A percentile compares a stretch with the other conserved stretches of the same genome.
phyloP scores from a whole-genome alignment of 2,797 vertebrate genomes.

The Liparis tanakae region DNA sequence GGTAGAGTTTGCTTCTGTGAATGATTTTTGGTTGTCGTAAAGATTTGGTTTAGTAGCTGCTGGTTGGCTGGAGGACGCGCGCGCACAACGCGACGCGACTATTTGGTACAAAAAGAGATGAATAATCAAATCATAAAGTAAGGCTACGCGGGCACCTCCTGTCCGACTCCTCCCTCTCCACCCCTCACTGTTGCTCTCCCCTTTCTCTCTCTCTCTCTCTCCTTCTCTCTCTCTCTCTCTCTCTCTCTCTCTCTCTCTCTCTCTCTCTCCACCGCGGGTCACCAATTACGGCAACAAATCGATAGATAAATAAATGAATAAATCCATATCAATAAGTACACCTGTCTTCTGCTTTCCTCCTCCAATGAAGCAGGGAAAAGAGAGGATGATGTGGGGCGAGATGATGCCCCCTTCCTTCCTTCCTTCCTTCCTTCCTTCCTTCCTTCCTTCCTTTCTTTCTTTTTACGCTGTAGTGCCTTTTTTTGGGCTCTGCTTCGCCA shows the following conservation, averaged over 20 bases:
- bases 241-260: constrained; percentile 65
- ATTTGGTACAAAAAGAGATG: constrained; percentile 60
- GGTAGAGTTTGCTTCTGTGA: constrained; percentile 61
- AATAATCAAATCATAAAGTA: constrained; percentile 75
- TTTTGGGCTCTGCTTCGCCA: constrained; percentile 79
- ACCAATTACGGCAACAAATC: constrained; percentile 79
- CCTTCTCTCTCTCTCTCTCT: constrained; percentile 55
- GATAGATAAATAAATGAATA: constrained; percentile 79
- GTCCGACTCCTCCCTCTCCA: constrained; percentile 76
- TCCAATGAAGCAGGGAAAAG: constrained; percentile 46
- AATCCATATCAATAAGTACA: constrained; percentile 73
- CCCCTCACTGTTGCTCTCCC: constrained; percentile 50
- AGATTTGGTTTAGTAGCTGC: constrained; percentile 79
- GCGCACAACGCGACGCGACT: constrained; percentile 49
- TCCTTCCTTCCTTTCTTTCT: no score
- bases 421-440: background rate
- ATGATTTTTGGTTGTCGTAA: constrained; percentile 63
- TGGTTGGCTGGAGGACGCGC: constrained; percentile 54
- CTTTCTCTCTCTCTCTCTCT: constrained; percentile 63
- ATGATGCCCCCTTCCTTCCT: constrained; percentile 35
- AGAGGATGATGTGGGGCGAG: constrained; percentile 39
- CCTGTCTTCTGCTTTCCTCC: constrained; percentile 52
- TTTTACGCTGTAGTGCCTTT: constrained; percentile 65
- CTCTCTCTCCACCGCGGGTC: constrained; percentile 71
- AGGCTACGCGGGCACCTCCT: constrained; percentile 71